Percentiles rank a stretch among this genome's conserved stretches.
phyloP scores from a whole-genome alignment of 2,797 vertebrate species.

The Notamacropus eugenii region DNA sequence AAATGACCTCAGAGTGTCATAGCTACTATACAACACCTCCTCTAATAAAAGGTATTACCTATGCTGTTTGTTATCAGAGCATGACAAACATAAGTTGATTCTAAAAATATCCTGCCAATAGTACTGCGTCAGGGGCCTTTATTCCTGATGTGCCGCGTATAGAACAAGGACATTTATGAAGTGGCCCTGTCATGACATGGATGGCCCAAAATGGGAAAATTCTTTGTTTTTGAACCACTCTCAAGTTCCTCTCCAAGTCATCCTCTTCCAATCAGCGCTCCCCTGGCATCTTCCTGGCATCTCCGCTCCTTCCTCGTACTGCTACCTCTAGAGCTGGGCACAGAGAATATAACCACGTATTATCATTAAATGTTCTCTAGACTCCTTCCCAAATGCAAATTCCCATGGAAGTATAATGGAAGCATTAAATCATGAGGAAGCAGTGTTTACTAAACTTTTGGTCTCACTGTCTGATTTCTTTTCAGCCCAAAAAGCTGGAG shows the following conservation, averaged over 20 bases:
- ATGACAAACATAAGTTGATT: neutral
- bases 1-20: neutral
- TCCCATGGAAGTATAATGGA: neutral
- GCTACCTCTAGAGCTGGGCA: neutral
- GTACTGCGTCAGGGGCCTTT: constrained; percentile 1
- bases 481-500: neutral
- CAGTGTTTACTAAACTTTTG: neutral
- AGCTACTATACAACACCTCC: neutral
- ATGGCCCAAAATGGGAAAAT: constrained; percentile 10
- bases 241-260: neutral
- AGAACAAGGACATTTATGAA: neutral
- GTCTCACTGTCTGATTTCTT: neutral
- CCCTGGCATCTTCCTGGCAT: neutral
- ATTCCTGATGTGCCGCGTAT: constrained; percentile 7
- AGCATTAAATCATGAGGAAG: neutral
- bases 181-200: neutral
- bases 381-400: neutral
- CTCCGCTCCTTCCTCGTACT: neutral
- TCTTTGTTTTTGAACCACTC: neutral
- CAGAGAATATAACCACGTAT: neutral
- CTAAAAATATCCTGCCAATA: neutral
- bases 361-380: neutral
- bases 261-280: neutral
- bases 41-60: neutral
- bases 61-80: neutral